Evolutionary conservation across 2,113 vertebrate genomes (phyloP).

Genomic region (Phaethornis superciliosus): DNA sequence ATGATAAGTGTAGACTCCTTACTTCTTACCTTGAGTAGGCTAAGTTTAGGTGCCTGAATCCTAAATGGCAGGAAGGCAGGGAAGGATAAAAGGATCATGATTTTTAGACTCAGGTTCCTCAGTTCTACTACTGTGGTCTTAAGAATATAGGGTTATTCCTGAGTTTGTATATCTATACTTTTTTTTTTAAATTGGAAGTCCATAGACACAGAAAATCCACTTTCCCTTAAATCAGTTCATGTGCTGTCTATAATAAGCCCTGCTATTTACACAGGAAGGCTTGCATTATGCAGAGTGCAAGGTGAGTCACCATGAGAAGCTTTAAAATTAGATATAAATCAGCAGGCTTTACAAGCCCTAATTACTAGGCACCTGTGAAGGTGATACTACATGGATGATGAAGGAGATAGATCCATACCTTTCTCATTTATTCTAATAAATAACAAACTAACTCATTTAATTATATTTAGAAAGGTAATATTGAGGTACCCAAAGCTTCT

Average conservation of each 20-base stretch:
- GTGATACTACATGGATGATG: not conserved
- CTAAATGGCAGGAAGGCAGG: not conserved
- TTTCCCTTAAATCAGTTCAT: not conserved
- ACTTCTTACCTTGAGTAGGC: not conserved
- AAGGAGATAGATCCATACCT: not conserved
- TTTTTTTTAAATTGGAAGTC: not conserved
- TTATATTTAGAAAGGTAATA: not conserved
- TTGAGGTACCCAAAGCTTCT: not conserved
- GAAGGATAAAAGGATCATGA: not conserved
- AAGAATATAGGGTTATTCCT: not conserved
- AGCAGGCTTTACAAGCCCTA: not conserved
- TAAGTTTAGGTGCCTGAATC: not conserved
- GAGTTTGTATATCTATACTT: not conserved
- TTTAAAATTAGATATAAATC: slow-evolving; percentile 33
- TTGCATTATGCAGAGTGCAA: not conserved
- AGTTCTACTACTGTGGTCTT: not conserved
- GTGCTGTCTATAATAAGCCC: not conserved
- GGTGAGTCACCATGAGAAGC: not conserved
- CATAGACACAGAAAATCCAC: not conserved
- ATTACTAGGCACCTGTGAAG: not conserved
- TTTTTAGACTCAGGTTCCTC: not conserved
- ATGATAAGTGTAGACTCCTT: slow-evolving; percentile 99
- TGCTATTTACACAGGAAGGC: not conserved
- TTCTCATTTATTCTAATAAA: not conserved
- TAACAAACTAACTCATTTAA: not conserved